Evolutionary conservation across 2,113 vertebrate species (phyloP).

Genomic region (Calidris pugnax): DNA sequence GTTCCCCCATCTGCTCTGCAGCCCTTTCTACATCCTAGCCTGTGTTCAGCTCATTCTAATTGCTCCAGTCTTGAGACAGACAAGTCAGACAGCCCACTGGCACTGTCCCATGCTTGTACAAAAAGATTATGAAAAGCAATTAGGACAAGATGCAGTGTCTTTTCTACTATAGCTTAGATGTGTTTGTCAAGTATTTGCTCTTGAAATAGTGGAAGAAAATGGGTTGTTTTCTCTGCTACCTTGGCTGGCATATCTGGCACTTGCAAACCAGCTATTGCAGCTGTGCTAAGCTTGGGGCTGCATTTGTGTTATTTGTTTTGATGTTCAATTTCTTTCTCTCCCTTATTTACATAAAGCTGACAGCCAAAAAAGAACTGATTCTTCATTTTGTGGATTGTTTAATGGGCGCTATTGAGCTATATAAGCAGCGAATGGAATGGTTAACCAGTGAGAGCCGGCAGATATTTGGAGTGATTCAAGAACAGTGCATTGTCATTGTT

Average conservation of each 20-base stretch:
- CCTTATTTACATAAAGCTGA: constrained; percentile 75
- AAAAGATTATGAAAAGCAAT: constrained; percentile 60
- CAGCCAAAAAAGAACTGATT: constrained; percentile 76
- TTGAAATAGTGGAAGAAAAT: constrained; percentile 26
- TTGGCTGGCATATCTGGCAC: constrained; percentile 53
- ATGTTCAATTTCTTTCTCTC: constrained; percentile 25
- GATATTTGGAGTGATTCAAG: constrained; percentile 84
- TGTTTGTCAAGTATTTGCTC: constrained; percentile 49
- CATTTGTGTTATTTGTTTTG: constrained; percentile 51
- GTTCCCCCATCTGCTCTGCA: constrained; percentile 59
- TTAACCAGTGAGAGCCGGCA: constrained; percentile 79
- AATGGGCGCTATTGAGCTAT: constrained; percentile 65
- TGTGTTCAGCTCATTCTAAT: constrained; percentile 36
- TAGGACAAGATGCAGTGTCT: constrained; percentile 36
- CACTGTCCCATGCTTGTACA: constrained; percentile 26
- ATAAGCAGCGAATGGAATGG: constrained; percentile 77
- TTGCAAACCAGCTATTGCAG: constrained; percentile 30
- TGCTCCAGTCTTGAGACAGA: constrained; percentile 51
- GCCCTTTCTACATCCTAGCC: background rate
- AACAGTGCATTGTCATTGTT: constrained; percentile 71
- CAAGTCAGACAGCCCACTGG: constrained; percentile 50
- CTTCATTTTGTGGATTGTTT: constrained; percentile 68
- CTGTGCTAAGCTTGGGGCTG: constrained; percentile 51
- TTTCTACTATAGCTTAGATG: constrained; percentile 44
- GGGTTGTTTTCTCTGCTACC: constrained; percentile 40